These are phyloP conservation scores for Oryctolagus cuniculus DNA, from an alignment of 2,113 vertebrate genomes.

Conservation along the genomic window mOryCun1.1 NC_091433.1:19418501-19419000, in stretches of 20 bases:
- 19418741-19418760: not conserved
- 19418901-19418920: too few relatives aligned
- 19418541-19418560: conserved; percentile 66
- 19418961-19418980: too few relatives aligned
- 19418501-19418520: conserved; percentile 71
- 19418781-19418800: not conserved
- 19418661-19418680: not conserved
- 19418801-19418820: not conserved
- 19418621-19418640: not conserved
- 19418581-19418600: conserved; percentile 45
- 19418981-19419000: too few relatives aligned
- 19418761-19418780: not conserved
- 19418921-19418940: too few relatives aligned
- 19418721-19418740: not conserved
- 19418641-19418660: not conserved
- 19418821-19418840: not conserved
- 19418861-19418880: not conserved
- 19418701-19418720: not conserved
- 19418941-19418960: too few relatives aligned
- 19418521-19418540: conserved; percentile 69
- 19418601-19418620: not conserved
- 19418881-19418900: not conserved
- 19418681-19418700: not conserved
- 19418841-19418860: not conserved
- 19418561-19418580: conserved; percentile 40